These are phyloP conservation scores for Halcyon malimbica DNA, from an alignment of 2,113 vertebrate genomes.

Conservation along the genomic window DNA sequence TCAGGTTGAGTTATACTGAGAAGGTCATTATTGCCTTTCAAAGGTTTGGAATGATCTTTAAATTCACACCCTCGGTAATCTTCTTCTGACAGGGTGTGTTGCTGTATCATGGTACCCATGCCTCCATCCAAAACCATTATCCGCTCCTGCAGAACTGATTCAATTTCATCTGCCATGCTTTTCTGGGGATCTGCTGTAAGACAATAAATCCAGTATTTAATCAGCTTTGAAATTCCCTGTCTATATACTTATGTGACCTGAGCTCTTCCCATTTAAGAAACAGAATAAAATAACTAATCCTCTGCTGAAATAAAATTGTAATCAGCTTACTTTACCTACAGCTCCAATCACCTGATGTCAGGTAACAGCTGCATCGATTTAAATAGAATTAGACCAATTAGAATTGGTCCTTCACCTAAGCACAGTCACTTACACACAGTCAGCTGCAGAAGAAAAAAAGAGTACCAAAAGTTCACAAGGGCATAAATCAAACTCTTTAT, in stretches of 20 bases:
- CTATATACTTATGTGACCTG: not conserved
- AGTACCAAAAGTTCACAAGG: not conserved
- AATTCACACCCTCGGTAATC: slow-evolving; percentile 90
- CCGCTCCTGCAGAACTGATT: slow-evolving; percentile 79
- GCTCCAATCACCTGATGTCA: not conserved
- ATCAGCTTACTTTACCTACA: not conserved
- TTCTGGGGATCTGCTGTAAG: slow-evolving; percentile 15
- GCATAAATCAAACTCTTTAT: not conserved
- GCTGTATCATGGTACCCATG: slow-evolving; percentile 99
- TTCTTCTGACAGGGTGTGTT: slow-evolving; percentile 80
- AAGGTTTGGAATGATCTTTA: slow-evolving; percentile 80
- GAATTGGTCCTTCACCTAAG: not conserved
- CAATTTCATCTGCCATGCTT: slow-evolving; percentile 79
- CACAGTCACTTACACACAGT: not conserved
- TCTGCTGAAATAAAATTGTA: not conserved
- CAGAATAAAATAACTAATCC: not conserved
- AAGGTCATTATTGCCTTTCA: slow-evolving; percentile 96
- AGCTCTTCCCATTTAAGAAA: not conserved
- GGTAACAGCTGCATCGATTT: not conserved
- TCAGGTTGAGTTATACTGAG: slow-evolving; percentile 90
- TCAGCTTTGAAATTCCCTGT: not conserved
- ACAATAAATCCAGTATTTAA: not conserved
- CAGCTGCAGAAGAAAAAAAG: not conserved
- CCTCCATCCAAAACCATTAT: slow-evolving; percentile 96
- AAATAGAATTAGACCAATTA: not conserved